Percentiles rank a stretch among this genome's conserved stretches.
These are phyloP conservation scores for Corythoichthys haematopterus DNA, from an alignment of 2,113 vertebrate species.

Conservation along the genomic window DNA sequence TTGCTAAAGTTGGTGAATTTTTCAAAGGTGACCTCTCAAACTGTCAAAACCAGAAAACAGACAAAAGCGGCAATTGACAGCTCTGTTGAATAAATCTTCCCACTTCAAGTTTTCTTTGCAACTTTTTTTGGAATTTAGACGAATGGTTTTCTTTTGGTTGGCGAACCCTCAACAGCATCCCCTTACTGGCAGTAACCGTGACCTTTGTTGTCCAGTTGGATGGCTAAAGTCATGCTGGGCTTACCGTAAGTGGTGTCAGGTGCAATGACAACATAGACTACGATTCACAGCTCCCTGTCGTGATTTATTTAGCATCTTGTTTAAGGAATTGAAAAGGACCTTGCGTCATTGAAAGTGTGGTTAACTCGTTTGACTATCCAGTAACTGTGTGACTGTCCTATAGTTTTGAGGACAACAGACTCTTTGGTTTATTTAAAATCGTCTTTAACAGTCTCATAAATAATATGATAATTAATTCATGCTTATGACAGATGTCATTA, in stretches of 20 bases:
- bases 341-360: not conserved
- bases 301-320: not conserved
- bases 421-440: too few relatives aligned
- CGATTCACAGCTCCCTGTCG: slow-evolving; percentile 25
- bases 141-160: slow-evolving; percentile 40
- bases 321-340: not conserved
- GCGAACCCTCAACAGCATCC: slow-evolving; percentile 33
- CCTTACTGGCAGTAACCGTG: slow-evolving; percentile 25
- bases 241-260: slow-evolving; percentile 24
- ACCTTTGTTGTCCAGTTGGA: slow-evolving; percentile 56
- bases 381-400: not conserved
- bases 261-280: slow-evolving; percentile 31
- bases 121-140: not conserved
- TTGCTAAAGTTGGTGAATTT: slow-evolving; percentile 14
- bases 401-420: not conserved
- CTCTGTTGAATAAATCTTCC: slow-evolving; percentile 44
- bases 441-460: too few relatives aligned
- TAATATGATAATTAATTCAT: too few relatives aligned
- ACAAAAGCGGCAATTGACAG: slow-evolving; percentile 42
- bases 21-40: slow-evolving; percentile 43
- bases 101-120: not conserved
- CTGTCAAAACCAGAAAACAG: slow-evolving; percentile 38
- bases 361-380: not conserved
- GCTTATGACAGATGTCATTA: too few relatives aligned
- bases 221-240: slow-evolving; percentile 42